Percentiles rank a stretch among this genome's conserved stretches.
phyloP scores from a whole-genome alignment of 2,113 vertebrate genomes.

The Poicephalus meyeri region DNA sequence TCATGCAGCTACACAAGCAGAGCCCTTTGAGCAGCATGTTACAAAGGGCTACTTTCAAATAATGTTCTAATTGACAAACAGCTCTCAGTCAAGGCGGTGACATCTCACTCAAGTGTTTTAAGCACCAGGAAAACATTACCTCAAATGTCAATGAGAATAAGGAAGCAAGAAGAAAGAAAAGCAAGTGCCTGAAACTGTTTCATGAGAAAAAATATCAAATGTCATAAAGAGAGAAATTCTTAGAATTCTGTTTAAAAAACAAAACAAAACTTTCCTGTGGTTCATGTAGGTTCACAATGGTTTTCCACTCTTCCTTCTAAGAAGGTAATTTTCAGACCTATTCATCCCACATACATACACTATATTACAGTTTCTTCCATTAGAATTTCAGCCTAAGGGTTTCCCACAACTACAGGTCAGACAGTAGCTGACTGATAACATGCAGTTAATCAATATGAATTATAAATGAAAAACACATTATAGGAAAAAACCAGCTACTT shows the following conservation, averaged over 20 bases:
- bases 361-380: neutral
- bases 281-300: rapidly evolving
- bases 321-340: neutral
- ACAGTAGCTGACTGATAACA: neutral
- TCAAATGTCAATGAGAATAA: neutral
- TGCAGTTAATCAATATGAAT: neutral
- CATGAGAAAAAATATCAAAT: neutral
- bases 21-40: neutral
- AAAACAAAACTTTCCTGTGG: neutral
- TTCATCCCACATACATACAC: neutral
- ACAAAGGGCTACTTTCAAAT: neutral
- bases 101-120: neutral
- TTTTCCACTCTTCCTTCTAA: neutral
- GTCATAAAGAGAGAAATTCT: neutral
- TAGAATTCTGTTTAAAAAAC: neutral
- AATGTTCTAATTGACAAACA: neutral
- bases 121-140: neutral
- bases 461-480: neutral
- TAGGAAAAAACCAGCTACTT: neutral
- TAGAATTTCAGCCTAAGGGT: neutral
- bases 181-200: neutral
- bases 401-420: neutral
- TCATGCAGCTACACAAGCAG: neutral
- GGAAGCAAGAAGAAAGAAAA: neutral
- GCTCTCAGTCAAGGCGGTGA: neutral